Percentiles rank a stretch among this genome's conserved stretches.
Evolutionary conservation across 2,797 vertebrate genomes (phyloP).

Genomic region (Sebastes vulpes): DNA sequence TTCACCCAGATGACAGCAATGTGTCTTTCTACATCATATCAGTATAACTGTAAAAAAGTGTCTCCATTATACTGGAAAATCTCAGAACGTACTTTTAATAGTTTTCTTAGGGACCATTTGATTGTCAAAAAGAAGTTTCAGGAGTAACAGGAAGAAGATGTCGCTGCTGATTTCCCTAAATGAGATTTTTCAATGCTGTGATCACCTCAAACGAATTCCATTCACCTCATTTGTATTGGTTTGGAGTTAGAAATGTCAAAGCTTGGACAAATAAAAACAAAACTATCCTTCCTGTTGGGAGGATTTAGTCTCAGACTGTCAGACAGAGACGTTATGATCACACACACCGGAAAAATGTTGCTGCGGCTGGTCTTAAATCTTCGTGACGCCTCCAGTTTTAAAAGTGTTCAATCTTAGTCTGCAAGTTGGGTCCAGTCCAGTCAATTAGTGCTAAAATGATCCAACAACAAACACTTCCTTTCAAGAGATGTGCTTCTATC

Average conservation of each 20-base stretch:
- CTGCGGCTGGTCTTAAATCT: neutral
- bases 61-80: neutral
- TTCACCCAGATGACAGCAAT: neutral
- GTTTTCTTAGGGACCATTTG: neutral
- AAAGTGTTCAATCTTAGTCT: neutral
- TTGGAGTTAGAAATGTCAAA: neutral
- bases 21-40: neutral
- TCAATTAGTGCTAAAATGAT: conserved; percentile 8
- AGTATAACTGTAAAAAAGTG: neutral
- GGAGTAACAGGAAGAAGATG: neutral
- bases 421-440: neutral
- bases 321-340: neutral
- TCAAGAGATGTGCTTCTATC: neutral
- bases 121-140: neutral
- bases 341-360: neutral
- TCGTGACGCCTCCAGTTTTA: neutral
- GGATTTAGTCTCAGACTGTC: neutral
- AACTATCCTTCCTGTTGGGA: neutral
- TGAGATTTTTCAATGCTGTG: neutral
- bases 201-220: neutral
- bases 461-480: neutral
- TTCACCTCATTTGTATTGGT: neutral
- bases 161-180: neutral
- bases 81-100: neutral
- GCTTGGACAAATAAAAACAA: neutral